These are phyloP conservation scores for Agrypnus murinus DNA, from an alignment of 2,888 invertebrate genomes.

Conservation along the genomic window DNA sequence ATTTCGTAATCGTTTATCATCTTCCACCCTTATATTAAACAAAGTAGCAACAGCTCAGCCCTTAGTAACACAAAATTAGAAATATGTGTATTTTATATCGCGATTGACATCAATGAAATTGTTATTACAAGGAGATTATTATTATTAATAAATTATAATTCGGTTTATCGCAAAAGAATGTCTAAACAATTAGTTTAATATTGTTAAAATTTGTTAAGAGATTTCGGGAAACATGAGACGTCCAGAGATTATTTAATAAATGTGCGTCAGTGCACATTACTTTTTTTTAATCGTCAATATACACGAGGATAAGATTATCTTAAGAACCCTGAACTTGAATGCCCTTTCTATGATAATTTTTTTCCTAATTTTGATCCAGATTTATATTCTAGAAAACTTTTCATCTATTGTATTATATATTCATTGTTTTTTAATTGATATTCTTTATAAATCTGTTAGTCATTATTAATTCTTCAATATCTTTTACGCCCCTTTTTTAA, in stretches of 20 bases:
- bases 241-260: background rate
- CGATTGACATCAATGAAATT: too few species aligned
- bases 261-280: constrained; percentile 32
- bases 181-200: constrained; percentile 16
- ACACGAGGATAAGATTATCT: constrained; percentile 30
- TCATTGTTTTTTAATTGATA: too few species aligned
- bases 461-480: too few species aligned
- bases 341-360: constrained; percentile 10
- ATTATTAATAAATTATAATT: background rate
- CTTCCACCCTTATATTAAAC: background rate
- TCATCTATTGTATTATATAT: too few species aligned
- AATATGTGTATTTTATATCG: too few species aligned
- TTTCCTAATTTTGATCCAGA: too few species aligned
- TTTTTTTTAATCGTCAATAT: constrained; percentile 26
- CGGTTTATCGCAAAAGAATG: constrained; percentile 2
- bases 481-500: too few species aligned
- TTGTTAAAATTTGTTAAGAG: constrained; percentile 1
- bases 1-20: background rate
- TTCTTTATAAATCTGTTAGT: too few species aligned
- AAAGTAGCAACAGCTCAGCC: background rate
- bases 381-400: too few species aligned
- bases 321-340: constrained; percentile 30
- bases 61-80: constrained; percentile 8
- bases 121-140: too few species aligned
- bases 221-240: background rate